Percentiles rank a stretch among this genome's conserved stretches.
Conservation (phyloP, 2,888 invertebrate species). For the Argyresthia albistria region DNA sequence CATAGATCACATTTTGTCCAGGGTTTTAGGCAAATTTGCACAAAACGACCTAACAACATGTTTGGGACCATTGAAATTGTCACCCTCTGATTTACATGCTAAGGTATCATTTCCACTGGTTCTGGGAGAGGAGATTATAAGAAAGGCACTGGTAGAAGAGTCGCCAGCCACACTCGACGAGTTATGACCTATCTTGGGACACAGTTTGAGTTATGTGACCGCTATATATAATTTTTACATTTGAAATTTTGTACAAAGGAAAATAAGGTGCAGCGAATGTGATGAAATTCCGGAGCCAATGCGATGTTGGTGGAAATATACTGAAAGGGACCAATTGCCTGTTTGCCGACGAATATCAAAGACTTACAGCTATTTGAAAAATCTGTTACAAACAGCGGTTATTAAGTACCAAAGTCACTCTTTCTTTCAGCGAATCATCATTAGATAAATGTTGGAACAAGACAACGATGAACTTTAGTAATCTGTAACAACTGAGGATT, state of each 20-base stretch:
- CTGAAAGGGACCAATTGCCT: not conserved
- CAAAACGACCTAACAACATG: constrained; percentile 20
- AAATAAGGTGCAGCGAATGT: constrained; percentile 15
- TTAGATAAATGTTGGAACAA: no score
- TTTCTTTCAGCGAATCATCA: no score
- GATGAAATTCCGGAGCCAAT: not conserved
- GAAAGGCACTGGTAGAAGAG: constrained; percentile 40
- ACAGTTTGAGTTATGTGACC: constrained; percentile 54
- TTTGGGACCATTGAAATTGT: constrained; percentile 4
- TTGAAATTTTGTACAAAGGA: constrained; percentile 41
- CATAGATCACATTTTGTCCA: constrained; percentile 69
- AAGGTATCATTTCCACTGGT: constrained; percentile 25
- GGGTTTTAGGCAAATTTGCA: constrained; percentile 42
- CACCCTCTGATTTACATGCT: not conserved
- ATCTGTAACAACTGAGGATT: no score
- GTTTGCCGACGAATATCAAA: no score
- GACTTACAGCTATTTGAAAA: no score
- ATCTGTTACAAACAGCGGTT: no score
- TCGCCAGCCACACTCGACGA: constrained; percentile 69
- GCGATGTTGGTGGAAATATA: constrained; percentile 1
- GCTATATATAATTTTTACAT: constrained; percentile 51
- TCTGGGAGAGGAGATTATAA: constrained; percentile 26
- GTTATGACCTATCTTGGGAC: constrained; percentile 56
- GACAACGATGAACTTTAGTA: no score
- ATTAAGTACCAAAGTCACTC: no score